Conservation (phyloP, 2,888 invertebrate species). For the Cephus nigrinus region DNA sequence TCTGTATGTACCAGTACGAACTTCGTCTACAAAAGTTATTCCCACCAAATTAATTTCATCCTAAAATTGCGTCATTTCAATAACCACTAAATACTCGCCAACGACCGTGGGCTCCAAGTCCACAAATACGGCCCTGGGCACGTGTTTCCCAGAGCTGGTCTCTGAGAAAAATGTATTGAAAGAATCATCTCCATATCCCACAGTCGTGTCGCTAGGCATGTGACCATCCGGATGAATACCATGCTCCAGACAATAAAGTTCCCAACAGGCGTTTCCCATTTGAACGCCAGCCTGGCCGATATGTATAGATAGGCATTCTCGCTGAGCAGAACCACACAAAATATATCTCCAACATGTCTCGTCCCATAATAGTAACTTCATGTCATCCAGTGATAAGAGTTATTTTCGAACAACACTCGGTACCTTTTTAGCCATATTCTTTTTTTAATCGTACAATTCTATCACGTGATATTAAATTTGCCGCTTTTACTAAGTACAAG, state of each 20-base stretch:
- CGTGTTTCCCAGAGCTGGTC: conserved; percentile 84
- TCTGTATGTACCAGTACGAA: conserved; percentile 86
- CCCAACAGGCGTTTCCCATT: conserved; percentile 90
- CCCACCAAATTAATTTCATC: neutral
- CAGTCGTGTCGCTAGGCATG: conserved; percentile 84
- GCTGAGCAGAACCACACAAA: conserved; percentile 67
- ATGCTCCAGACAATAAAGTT: conserved; percentile 86
- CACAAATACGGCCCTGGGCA: conserved; percentile 89
- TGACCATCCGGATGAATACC: conserved; percentile 88
- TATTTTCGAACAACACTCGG: neutral
- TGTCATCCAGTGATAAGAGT: neutral
- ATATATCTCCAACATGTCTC: neutral
- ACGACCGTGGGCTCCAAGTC: conserved; percentile 95
- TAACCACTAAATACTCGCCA: conserved; percentile 68
- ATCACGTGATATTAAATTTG: neutral
- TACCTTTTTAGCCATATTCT: conserved; percentile 46
- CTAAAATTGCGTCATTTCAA: neutral
- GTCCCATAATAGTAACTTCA: neutral
- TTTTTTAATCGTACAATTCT: neutral
- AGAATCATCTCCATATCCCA: conserved; percentile 80
- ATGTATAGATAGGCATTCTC: conserved; percentile 89
- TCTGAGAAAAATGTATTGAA: conserved; percentile 85
- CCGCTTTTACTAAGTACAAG: neutral
- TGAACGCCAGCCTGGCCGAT: conserved; percentile 89
- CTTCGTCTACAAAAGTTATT: conserved; percentile 72